Percentiles rank a stretch among this genome's conserved stretches.
Conservation (phyloP, 2,797 vertebrate species). For the Liparis tanakae region DNA sequence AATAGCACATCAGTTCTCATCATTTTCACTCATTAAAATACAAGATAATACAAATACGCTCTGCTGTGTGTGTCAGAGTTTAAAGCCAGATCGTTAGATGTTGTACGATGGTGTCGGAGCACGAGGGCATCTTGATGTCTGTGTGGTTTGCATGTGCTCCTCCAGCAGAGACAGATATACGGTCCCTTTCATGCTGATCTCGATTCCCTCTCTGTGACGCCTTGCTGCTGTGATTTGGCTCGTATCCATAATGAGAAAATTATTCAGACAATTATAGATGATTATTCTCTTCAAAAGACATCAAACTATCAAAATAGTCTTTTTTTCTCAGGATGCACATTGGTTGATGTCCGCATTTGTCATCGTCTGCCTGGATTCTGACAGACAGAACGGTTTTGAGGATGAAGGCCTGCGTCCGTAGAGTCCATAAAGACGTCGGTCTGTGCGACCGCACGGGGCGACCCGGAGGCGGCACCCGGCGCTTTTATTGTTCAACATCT, state of each 20-base stretch:
- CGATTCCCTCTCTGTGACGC: slow-evolving; percentile 39
- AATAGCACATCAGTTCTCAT: background rate
- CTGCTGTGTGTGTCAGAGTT: background rate
- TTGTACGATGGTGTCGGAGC: background rate
- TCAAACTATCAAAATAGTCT: slow-evolving; percentile 11
- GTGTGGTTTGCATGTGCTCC: background rate
- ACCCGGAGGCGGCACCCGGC: background rate
- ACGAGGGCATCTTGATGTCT: background rate
- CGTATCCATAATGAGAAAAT: slow-evolving; percentile 47
- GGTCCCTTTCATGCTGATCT: slow-evolving; percentile 16
- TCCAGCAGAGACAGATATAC: slow-evolving; percentile 1
- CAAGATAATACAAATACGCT: background rate
- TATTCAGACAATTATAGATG: slow-evolving; percentile 29
- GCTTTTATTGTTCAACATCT: background rate
- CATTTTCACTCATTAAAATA: background rate
- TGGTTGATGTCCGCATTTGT: background rate
- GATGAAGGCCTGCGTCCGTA: background rate
- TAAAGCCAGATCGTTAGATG: background rate
- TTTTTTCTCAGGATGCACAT: background rate
- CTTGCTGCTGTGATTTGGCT: slow-evolving; percentile 28
- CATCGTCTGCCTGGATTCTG: background rate
- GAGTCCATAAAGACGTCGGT: background rate
- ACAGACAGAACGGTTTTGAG: background rate
- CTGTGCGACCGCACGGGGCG: background rate
- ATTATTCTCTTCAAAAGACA: slow-evolving; percentile 14